Conservation (phyloP, 2,888 invertebrate genomes). For the Amaurobius ferox region DNA sequence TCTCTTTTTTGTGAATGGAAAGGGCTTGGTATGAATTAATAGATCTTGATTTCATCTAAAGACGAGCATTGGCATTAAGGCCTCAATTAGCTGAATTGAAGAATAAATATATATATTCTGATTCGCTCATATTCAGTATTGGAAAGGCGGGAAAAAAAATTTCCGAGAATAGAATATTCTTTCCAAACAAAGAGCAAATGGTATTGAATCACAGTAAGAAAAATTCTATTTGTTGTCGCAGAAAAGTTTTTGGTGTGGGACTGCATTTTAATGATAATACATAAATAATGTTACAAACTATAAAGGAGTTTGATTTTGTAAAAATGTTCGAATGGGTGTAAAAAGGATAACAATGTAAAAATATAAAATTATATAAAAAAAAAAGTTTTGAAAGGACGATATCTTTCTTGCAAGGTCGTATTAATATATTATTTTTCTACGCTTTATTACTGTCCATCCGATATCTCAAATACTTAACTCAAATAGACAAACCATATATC, state of each 20-base stretch:
- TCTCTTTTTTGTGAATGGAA: slow-evolving; percentile 5
- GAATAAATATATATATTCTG: slow-evolving; percentile 31
- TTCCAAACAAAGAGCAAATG: slow-evolving; percentile 18
- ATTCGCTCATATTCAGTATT: slow-evolving; percentile 19
- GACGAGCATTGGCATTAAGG: slow-evolving; percentile 31
- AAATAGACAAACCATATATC: too few species aligned
- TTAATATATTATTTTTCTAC: too few species aligned
- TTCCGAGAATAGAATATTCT: neutral
- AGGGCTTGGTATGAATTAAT: slow-evolving; percentile 45
- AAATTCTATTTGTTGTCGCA: neutral
- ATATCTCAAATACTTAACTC: too few species aligned
- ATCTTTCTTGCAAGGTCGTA: too few species aligned
- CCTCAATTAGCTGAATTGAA: slow-evolving; percentile 50
- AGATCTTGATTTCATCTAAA: slow-evolving; percentile 44
- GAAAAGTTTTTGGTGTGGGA: slow-evolving; percentile 8
- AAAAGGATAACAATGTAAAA: too few species aligned
- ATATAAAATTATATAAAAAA: too few species aligned
- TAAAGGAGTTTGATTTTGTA: neutral
- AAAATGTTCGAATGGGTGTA: too few species aligned
- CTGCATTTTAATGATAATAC: slow-evolving; percentile 14
- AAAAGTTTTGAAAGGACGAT: too few species aligned
- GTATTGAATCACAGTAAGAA: neutral
- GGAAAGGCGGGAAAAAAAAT: slow-evolving; percentile 13
- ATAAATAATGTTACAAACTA: neutral
- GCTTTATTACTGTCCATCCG: too few species aligned